Evolutionary conservation across 2,113 vertebrate genomes (phyloP).

Genomic region (Diadophis punctatus): DNA sequence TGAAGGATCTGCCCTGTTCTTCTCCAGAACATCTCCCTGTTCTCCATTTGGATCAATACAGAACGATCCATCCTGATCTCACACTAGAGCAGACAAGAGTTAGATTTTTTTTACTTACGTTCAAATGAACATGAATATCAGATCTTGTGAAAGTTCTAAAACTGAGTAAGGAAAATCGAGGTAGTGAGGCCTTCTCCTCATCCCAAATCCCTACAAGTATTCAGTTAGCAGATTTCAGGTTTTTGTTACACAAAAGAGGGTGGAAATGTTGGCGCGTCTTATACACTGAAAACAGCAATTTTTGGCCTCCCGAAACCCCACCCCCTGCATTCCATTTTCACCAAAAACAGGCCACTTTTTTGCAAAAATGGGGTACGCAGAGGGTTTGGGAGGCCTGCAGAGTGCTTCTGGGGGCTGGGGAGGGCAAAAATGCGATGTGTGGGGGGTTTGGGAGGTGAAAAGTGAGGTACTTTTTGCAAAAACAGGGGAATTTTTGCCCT

Average conservation of each 20-base stretch:
- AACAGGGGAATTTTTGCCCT: too few relatives aligned
- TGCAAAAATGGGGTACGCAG: too few relatives aligned
- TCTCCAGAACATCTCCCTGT: not conserved
- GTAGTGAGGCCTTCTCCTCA: not conserved
- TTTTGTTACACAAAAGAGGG: slow-evolving; percentile 37
- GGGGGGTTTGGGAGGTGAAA: too few relatives aligned
- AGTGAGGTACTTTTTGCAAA: too few relatives aligned
- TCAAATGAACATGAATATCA: not conserved
- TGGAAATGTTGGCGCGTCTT: too few relatives aligned
- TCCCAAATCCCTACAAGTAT: not conserved
- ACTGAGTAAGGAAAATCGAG: not conserved
- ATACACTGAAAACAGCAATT: too few relatives aligned
- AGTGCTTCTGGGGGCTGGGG: too few relatives aligned
- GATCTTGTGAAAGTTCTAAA: not conserved
- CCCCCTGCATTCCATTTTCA: too few relatives aligned
- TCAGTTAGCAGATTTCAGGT: not conserved
- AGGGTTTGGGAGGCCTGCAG: too few relatives aligned
- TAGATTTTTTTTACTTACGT: not conserved
- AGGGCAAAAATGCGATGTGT: too few relatives aligned
- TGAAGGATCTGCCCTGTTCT: not conserved
- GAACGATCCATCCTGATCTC: not conserved
- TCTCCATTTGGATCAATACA: not conserved
- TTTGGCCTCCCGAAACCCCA: too few relatives aligned
- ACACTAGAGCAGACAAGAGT: not conserved
- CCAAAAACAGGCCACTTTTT: too few relatives aligned